Base-by-base conservation (phyloP, 2,797 vertebrate genomes). In the Sorex maritimensis region DNA sequence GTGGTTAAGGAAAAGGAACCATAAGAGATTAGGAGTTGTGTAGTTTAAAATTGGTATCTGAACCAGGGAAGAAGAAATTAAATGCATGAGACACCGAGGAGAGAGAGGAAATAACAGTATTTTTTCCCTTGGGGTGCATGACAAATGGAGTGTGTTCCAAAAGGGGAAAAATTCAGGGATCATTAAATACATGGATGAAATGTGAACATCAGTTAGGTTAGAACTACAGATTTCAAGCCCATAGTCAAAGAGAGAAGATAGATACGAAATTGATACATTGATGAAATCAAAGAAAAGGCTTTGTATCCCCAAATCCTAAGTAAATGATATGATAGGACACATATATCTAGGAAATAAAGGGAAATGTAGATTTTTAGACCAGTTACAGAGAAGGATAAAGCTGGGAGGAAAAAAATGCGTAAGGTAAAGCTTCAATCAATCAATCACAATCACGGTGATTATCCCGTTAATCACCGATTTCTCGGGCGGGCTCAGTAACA, bases 31-130 rank as follows among this genome's bases (percentile, higher is more conserved):
- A 46, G 19, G 26, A 74, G 26, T 41, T 90, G 4, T 46, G 2
- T 23, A 44, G 13, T 65, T 88, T 69, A 81, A 78, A 86, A 71
- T 10, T 23, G 34, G 88, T 26, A 13, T 38, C 68, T 78, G 65
- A 38, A 88, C 61, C 17, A 26, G 26, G 80, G 49, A 63, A 23
- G 15, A 58, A 2, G 86, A 75, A 90, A 67, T 82, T 38, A 92
- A 38, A 4, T 87, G 13, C 26, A 86, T n/a, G 26, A 88, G 68
- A 34, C 15, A 69, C 7, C 65, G 28, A 78, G 30, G 84, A 52
- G 28, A 92, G 15, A 67, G n/a, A 77, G 15, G 12, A 87, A 78
- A 15, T 5, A 82, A 4, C 71, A 72, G 28, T 28, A 71, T 13
- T 3, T 72, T 65, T 38, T 75, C 10, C 28, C 83, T 75, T 41